Base-by-base conservation (phyloP, 92 coral and sea anemone species). In the Porites divaricata region DNA sequence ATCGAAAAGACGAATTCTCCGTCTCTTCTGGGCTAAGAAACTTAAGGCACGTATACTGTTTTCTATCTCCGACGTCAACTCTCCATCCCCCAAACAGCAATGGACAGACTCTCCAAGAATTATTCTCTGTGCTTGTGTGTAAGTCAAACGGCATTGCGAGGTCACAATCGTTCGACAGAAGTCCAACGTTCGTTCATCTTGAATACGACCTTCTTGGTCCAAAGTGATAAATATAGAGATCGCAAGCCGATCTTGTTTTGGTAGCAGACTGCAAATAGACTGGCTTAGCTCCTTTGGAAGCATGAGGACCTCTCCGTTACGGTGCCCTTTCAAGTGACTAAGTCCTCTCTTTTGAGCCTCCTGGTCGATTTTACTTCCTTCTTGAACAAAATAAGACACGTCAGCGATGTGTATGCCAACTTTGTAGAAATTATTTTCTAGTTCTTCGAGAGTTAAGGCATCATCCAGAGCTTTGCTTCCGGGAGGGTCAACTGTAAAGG, bases 401-500 rank as follows among this genome's bases (percentile, higher is more conserved):
- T 93, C 96, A 17, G 96, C 85, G 56, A 93, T 93, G 75, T 93
- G 96, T 15, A 93, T 72, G 2, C 88, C 88, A 14, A 93, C 90
- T 70, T 90, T 87, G 14, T 45, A 93, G 50, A 19, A 48, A 28
- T 78, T 88, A 70, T 85, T 63, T 4, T 25, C 75, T 21, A 85
- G 72, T 13, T 62, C 24, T 52, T 86, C 83, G 5, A 81, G 26
- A 23, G 94, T 90, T 45, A 93, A 74, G 67, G 96, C 96, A 85
- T 93, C 96, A 63, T 93, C 96, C 70, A 93, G 79, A 59, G 92
- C 94, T 72, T 35, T 83, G 12, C 94, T 89, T 9, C 78, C 67
- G 12, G 92, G 88, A 64, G 94, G 93, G 88, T 93, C 96, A 53
- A 93, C 79, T 50, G 96, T 93, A 69, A 93, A 93, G 26, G 83